Conservation (phyloP, 1,140 invertebrate species). For the Vanessa tameamea region DNA sequence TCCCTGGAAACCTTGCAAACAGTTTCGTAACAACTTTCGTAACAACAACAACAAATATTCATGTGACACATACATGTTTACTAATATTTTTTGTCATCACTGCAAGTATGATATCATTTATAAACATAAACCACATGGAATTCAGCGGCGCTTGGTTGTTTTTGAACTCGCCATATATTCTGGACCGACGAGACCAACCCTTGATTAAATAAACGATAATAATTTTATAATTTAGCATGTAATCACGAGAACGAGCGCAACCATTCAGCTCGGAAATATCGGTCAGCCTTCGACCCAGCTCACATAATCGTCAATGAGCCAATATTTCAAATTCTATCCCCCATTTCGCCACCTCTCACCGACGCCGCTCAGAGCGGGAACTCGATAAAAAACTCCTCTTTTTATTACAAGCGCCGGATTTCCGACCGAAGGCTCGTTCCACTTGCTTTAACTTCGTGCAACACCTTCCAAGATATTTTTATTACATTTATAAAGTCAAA, state of each 20-base stretch:
- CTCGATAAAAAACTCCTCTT: constrained; percentile 5
- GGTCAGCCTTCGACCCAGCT: not conserved
- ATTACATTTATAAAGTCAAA: not conserved
- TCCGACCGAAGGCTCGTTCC: not conserved
- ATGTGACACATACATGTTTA: too few species aligned
- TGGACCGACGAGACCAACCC: too few species aligned
- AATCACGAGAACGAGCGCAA: not conserved
- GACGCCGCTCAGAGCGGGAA: not conserved
- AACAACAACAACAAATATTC: too few species aligned
- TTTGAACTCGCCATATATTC: too few species aligned
- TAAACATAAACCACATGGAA: too few species aligned
- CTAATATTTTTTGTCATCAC: too few species aligned
- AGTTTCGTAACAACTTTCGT: too few species aligned
- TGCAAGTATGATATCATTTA: too few species aligned
- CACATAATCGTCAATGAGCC: constrained; percentile 1
- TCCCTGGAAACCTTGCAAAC: too few species aligned
- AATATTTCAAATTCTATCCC: constrained; percentile 4
- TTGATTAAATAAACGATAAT: too few species aligned
- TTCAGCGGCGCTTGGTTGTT: too few species aligned
- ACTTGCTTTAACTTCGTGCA: constrained; percentile 8
- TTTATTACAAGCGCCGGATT: constrained; percentile 12
- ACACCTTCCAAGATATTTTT: constrained; percentile 10
- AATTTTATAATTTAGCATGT: too few species aligned
- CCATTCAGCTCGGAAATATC: not conserved
- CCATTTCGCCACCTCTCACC: not conserved